These are phyloP conservation scores for Heteromormyrus szaboi DNA, from an alignment of 2,797 vertebrate genomes.

Conservation along the genomic window DNA sequence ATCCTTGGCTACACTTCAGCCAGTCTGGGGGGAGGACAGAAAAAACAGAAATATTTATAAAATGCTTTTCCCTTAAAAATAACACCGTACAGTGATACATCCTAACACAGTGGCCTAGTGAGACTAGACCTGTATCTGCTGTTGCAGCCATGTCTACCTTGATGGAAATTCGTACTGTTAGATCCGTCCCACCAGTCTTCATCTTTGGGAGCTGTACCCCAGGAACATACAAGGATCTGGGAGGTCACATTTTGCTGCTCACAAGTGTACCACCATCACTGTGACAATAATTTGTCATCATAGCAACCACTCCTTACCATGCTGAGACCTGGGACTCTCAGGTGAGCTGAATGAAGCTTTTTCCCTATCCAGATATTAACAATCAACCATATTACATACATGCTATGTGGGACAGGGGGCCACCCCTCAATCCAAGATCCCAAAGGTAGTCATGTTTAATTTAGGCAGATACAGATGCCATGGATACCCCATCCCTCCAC, in stretches of 20 bases:
- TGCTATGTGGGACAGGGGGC: background rate
- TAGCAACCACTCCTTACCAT: background rate
- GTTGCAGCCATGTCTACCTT: background rate
- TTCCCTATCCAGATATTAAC: background rate
- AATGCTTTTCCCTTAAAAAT: background rate
- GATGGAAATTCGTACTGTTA: background rate
- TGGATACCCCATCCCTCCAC: background rate
- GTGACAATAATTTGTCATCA: background rate
- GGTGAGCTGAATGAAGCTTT: background rate
- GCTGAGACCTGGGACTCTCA: background rate
- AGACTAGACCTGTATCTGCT: background rate
- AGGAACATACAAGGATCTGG: background rate
- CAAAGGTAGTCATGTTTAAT: background rate
- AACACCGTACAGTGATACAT: background rate
- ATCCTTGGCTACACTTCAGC: constrained; percentile 27
- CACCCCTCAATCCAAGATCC: background rate
- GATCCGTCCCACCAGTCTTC: background rate
- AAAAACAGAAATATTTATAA: constrained; percentile 12
- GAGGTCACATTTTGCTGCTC: background rate
- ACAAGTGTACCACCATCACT: background rate
- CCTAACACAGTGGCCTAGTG: background rate
- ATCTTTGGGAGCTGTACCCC: background rate
- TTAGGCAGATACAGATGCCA: background rate
- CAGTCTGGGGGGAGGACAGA: constrained; percentile 22
- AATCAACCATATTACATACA: background rate